A percentile compares a stretch with the other conserved stretches of the same genome.
Conservation (phyloP, 2,888 invertebrate species). For the Agriopis marginaria region DNA sequence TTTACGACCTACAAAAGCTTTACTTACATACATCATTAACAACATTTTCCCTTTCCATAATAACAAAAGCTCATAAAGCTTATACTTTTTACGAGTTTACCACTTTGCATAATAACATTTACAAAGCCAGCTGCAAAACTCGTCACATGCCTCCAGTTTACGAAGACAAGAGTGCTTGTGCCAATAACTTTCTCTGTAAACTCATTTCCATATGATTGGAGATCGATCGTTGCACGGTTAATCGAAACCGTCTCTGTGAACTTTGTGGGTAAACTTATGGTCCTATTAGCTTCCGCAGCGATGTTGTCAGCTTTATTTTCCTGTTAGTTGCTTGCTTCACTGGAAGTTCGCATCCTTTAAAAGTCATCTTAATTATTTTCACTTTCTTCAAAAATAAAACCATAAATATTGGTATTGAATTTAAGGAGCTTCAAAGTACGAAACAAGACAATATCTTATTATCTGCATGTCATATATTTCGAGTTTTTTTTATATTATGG, state of each 20-base stretch:
- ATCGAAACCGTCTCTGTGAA: conserved; percentile 39
- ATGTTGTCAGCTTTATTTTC: conserved; percentile 4
- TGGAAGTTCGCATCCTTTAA: neutral
- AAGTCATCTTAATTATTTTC: neutral
- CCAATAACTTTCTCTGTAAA: conserved; percentile 64
- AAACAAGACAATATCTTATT: neutral
- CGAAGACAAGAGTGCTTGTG: conserved; percentile 44
- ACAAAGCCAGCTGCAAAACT: conserved; percentile 50
- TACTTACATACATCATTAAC: conserved; percentile 25
- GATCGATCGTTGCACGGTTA: conserved; percentile 45
- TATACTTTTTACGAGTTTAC: conserved; percentile 21
- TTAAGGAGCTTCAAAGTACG: neutral
- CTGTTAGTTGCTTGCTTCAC: neutral
- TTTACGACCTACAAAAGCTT: conserved; percentile 17
- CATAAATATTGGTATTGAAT: neutral
- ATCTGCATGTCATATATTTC: too few relatives aligned
- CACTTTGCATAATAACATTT: conserved; percentile 37
- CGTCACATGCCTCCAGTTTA: conserved; percentile 48
- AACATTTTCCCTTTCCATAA: conserved; percentile 24
- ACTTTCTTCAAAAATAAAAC: neutral
- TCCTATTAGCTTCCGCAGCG: conserved; percentile 5
- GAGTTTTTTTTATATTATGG: too few relatives aligned
- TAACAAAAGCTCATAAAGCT: conserved; percentile 35
- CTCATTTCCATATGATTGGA: conserved; percentile 57
- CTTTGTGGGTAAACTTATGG: conserved; percentile 15